phyloP scores from a whole-genome alignment of 2,113 vertebrate genomes.

The Azemiops feae region DNA sequence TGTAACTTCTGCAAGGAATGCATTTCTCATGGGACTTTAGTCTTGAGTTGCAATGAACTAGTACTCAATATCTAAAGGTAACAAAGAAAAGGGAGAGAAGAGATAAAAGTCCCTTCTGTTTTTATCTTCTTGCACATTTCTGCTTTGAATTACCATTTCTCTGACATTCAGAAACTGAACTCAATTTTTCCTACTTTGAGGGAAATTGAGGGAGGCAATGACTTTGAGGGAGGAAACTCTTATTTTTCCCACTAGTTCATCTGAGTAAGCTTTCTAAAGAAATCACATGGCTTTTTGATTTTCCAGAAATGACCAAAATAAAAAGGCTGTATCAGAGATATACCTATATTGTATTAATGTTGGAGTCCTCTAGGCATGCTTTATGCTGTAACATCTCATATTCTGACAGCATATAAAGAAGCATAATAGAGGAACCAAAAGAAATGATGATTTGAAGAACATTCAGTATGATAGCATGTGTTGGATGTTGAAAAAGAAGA shows the following conservation, averaged over 20 bases:
- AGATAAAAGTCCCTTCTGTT: not conserved
- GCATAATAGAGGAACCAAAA: constrained; percentile 45
- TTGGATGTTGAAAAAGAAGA: not conserved
- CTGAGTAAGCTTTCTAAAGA: not conserved
- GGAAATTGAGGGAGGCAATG: not conserved
- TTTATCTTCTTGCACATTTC: not conserved
- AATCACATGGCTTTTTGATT: constrained; percentile 1
- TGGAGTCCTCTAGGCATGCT: not conserved
- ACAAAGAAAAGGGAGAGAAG: not conserved
- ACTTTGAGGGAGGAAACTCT: not conserved
- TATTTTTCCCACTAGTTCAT: not conserved
- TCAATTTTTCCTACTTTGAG: no score
- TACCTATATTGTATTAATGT: constrained; percentile 32
- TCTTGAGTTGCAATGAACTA: not conserved
- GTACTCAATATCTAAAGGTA: not conserved
- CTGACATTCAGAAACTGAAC: not conserved
- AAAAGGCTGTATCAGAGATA: not conserved
- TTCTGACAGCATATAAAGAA: constrained; percentile 38
- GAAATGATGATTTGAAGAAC: constrained; percentile 41
- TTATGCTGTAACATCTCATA: constrained; percentile 27
- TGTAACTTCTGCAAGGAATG: not conserved
- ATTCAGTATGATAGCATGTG: constrained; percentile 21
- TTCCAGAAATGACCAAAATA: constrained; percentile 25
- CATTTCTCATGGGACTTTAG: not conserved
- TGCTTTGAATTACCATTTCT: not conserved